Conservation (phyloP, 2,797 vertebrate genomes). For the Meda fulgida region DNA sequence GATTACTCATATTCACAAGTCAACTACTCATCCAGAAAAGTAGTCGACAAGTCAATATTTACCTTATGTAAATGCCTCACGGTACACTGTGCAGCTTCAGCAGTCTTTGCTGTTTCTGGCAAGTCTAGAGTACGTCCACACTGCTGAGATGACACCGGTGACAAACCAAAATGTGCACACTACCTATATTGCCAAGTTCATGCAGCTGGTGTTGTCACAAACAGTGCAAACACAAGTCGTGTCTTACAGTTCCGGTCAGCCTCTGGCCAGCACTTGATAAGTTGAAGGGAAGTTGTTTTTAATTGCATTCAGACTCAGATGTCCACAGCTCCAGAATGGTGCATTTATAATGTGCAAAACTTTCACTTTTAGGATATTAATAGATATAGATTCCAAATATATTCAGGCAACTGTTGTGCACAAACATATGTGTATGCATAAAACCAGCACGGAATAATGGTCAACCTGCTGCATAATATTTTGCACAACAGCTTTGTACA, state of each 20-base stretch:
- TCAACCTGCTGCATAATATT: background rate
- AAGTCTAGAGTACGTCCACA: background rate
- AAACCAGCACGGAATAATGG: background rate
- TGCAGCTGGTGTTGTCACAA: constrained; percentile 10
- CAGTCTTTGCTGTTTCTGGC: background rate
- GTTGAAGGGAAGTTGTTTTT: background rate
- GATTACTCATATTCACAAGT: background rate
- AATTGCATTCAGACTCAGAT: background rate
- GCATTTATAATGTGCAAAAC: background rate
- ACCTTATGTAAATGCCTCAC: constrained; percentile 20
- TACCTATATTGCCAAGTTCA: constrained; percentile 12
- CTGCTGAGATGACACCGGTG: background rate
- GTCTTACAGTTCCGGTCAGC: constrained; percentile 14
- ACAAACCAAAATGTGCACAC: background rate
- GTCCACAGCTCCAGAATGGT: background rate
- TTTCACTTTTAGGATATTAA: background rate
- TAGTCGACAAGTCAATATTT: constrained; percentile 20
- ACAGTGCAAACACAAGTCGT: background rate
- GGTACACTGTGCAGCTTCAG: background rate
- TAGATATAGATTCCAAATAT: background rate
- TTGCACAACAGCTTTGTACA: background rate
- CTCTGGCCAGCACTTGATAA: background rate
- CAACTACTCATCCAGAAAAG: constrained; percentile 5
- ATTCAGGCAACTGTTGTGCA: background rate
- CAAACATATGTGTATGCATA: background rate